Conservation (phyloP, 2,113 vertebrate species). For the Pleuronectes platessa region DNA sequence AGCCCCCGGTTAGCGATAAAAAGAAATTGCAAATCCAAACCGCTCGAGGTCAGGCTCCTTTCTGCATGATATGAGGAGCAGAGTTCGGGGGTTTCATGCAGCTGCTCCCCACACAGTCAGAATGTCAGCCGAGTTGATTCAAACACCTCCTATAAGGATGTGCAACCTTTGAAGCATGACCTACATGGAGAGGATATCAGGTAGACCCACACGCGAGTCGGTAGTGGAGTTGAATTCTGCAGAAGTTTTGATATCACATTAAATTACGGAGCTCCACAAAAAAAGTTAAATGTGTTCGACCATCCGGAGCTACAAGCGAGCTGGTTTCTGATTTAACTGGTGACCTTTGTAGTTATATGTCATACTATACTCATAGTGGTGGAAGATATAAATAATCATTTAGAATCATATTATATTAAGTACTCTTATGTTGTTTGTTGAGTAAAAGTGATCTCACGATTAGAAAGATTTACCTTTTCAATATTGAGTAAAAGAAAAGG, state of each 20-base stretch:
- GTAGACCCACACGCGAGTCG: not conserved
- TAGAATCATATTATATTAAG: too few relatives aligned
- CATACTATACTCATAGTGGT: too few relatives aligned
- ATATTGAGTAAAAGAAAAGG: not conserved
- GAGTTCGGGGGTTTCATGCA: slow-evolving; percentile 7
- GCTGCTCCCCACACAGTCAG: not conserved
- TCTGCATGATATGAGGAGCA: not conserved
- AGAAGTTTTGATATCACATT: slow-evolving; percentile 19
- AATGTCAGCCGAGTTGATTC: slow-evolving; percentile 13
- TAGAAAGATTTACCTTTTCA: not conserved
- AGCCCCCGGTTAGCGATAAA: not conserved
- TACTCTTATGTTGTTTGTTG: too few relatives aligned
- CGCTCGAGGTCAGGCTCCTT: not conserved
- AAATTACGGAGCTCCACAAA: not conserved
- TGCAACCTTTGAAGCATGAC: not conserved
- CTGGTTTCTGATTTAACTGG: not conserved
- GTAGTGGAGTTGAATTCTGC: not conserved
- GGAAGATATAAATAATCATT: too few relatives aligned
- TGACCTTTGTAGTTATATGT: slow-evolving; percentile 1
- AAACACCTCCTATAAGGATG: not conserved
- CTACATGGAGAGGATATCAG: too few relatives aligned
- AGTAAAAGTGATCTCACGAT: too few relatives aligned
- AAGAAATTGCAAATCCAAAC: slow-evolving; percentile 10
- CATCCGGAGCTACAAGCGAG: not conserved
- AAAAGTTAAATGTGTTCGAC: slow-evolving; percentile 7